Percentiles rank a stretch among this genome's conserved stretches.
phyloP scores from a whole-genome alignment of 2,888 invertebrate species.

The Periphyllus acericola region DNA sequence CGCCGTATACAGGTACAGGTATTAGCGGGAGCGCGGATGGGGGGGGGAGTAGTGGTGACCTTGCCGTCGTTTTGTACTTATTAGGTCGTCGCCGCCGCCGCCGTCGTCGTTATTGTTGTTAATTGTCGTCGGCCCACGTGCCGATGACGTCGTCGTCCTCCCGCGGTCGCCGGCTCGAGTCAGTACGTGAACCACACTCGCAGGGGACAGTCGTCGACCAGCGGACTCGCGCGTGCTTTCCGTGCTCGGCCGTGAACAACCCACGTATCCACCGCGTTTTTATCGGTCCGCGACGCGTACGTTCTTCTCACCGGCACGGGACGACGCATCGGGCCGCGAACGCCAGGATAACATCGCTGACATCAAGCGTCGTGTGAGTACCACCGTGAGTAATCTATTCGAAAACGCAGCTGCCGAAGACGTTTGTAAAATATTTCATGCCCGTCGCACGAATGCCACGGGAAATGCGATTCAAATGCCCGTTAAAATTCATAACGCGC shows the following conservation, averaged over 20 bases:
- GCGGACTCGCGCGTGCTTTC: neutral
- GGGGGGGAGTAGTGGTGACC: neutral
- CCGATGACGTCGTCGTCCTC: neutral
- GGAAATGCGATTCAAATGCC: no score
- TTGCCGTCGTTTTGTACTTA: constrained; percentile 34
- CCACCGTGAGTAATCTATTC: no score
- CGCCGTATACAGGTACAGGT: neutral
- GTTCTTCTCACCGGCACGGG: no score
- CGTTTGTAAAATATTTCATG: no score
- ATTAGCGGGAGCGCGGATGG: neutral
- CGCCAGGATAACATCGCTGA: no score
- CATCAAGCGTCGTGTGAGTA: no score
- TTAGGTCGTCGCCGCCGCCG: constrained; percentile 11
- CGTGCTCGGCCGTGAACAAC: neutral
- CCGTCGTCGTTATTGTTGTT: neutral
- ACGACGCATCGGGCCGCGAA: no score
- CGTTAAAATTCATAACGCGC: no score
- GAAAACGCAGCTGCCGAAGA: no score
- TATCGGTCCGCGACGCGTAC: no score
- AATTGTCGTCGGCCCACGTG: neutral
- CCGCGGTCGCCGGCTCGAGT: neutral
- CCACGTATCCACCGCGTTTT: no score
- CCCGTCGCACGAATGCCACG: no score
- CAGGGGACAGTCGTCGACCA: neutral
- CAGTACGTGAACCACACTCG: neutral